Conservation (phyloP, 2,113 vertebrate genomes). For the Scatophagus argus region DNA sequence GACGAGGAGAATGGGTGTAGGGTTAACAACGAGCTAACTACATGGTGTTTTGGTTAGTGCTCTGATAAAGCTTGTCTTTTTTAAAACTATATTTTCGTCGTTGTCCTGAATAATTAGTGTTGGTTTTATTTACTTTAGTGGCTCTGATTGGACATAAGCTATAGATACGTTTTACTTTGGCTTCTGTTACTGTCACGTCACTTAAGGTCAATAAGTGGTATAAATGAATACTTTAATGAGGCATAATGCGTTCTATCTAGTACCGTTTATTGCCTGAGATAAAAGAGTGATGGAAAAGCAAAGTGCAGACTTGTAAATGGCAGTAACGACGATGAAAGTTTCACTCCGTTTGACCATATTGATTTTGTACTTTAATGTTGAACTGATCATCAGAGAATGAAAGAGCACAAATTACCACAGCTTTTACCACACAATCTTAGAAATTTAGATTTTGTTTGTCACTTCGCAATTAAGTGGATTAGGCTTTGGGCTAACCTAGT, state of each 20-base stretch:
- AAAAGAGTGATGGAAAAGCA: not conserved
- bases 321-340: not conserved
- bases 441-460: not conserved
- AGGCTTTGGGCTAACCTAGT: not conserved
- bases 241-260: not conserved
- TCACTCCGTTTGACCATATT: not conserved
- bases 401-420: not conserved
- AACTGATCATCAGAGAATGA: not conserved
- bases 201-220: not conserved
- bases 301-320: not conserved
- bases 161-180: not conserved
- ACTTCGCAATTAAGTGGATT: not conserved
- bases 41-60: not conserved
- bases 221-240: too few relatives aligned
- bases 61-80: not conserved
- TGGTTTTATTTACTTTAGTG: not conserved
- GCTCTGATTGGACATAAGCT: not conserved
- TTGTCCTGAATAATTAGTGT: not conserved
- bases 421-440: not conserved
- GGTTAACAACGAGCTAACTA: not conserved
- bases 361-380: too few relatives aligned
- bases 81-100: not conserved
- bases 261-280: conserved; percentile 1
- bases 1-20: not conserved
- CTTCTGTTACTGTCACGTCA: not conserved